A percentile compares a stretch with the other conserved stretches of the same genome.
Evolutionary conservation across 1,140 invertebrate genomes (phyloP).

Genomic region (Hesperophylax magnus): DNA sequence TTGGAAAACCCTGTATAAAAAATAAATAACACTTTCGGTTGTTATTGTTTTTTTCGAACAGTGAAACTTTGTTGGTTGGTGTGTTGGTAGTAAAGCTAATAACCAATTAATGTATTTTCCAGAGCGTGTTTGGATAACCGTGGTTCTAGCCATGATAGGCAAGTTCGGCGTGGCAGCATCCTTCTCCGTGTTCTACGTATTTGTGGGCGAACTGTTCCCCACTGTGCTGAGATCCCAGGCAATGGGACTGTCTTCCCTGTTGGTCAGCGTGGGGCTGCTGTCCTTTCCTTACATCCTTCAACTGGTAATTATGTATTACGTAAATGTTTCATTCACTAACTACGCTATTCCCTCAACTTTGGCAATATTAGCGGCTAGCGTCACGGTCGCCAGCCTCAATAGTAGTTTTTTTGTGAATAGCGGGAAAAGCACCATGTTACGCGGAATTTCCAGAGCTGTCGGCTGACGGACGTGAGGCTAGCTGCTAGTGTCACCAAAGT

Average conservation of each 20-base stretch:
- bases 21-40: too few relatives aligned
- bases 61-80: too few relatives aligned
- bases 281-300: constrained; percentile 80
- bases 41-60: too few relatives aligned
- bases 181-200: constrained; percentile 79
- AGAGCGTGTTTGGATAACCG: constrained; percentile 76
- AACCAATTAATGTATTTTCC: constrained; percentile 39
- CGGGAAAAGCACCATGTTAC: too few relatives aligned
- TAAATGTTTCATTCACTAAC: constrained; percentile 52
- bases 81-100: neutral
- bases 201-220: constrained; percentile 77
- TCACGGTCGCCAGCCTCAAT: too few relatives aligned
- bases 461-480: too few relatives aligned
- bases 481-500: too few relatives aligned
- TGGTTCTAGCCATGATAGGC: constrained; percentile 76
- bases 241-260: constrained; percentile 79
- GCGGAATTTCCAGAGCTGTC: too few relatives aligned
- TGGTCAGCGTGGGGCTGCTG: constrained; percentile 76
- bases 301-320: constrained; percentile 66
- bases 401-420: too few relatives aligned
- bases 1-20: too few relatives aligned
- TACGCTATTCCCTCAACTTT: too few relatives aligned
- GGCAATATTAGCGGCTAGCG: too few relatives aligned
- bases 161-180: constrained; percentile 77
- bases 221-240: constrained; percentile 78